These are phyloP conservation scores for Lates japonicus DNA, from an alignment of 2,797 vertebrate species.

Conservation along the genomic window DNA sequence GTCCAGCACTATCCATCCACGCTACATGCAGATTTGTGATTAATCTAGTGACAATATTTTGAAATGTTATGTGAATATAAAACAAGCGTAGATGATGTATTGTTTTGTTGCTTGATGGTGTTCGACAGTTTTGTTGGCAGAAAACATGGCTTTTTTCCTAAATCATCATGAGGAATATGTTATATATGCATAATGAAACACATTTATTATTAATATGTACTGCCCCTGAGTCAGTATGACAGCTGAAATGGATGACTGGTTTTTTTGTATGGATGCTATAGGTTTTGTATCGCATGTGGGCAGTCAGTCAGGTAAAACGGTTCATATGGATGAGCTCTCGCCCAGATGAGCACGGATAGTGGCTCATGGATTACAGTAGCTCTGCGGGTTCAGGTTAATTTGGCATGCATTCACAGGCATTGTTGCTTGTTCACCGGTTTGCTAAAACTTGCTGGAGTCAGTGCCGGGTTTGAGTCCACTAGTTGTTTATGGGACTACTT, in stretches of 20 bases:
- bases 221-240: constrained; percentile 89
- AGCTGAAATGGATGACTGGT: constrained; percentile 86
- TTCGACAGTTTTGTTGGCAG: constrained; percentile 80
- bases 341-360: constrained; percentile 20
- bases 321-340: constrained; percentile 63
- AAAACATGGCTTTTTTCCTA: constrained; percentile 84
- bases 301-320: constrained; percentile 74
- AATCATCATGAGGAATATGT: constrained; percentile 87
- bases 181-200: constrained; percentile 88
- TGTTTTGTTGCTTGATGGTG: constrained; percentile 83
- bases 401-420: not conserved
- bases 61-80: constrained; percentile 84
- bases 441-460: not conserved
- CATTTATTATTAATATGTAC: constrained; percentile 87
- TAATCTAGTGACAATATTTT: constrained; percentile 85
- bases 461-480: not conserved
- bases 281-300: constrained; percentile 80
- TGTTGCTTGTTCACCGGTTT: constrained; percentile 6
- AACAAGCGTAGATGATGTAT: constrained; percentile 87
- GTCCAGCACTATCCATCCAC: constrained; percentile 45
- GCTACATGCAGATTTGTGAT: constrained; percentile 84
- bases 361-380: constrained; percentile 58
- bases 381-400: constrained; percentile 83
- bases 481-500: constrained; percentile 12
- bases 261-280: constrained; percentile 70